A percentile compares a stretch with the other conserved stretches of the same genome.
These are phyloP conservation scores for Drosophila quinaria DNA, from an alignment of 2,888 invertebrate species.

Conservation along the genomic window DNA sequence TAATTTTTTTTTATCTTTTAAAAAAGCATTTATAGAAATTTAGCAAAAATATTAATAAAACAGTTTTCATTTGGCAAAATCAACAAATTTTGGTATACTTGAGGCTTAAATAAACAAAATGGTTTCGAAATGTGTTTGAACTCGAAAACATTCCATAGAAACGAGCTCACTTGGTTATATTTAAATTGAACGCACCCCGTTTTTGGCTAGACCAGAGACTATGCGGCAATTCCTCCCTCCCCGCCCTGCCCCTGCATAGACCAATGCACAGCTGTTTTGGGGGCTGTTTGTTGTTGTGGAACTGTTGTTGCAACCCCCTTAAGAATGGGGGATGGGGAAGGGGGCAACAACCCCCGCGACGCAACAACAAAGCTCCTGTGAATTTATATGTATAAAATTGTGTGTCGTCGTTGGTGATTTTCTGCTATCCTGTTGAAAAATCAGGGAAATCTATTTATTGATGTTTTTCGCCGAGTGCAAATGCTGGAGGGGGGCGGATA, in stretches of 20 bases:
- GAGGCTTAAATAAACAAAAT: background rate
- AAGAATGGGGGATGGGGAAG: background rate
- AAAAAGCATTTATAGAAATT: background rate
- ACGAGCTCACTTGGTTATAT: background rate
- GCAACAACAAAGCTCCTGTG: conserved; percentile 19
- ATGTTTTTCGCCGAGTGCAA: conserved; percentile 75
- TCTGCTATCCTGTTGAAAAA: conserved; percentile 84
- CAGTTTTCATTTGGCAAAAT: background rate
- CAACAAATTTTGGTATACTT: background rate
- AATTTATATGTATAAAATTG: background rate
- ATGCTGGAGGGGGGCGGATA: conserved; percentile 1
- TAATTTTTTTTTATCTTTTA: background rate
- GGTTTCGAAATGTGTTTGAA: background rate
- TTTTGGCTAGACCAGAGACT: conserved; percentile 20
- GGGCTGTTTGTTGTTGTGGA: conserved; percentile 1
- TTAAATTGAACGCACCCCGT: conserved; percentile 10
- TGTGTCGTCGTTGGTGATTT: conserved; percentile 48
- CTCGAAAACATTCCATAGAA: conserved; percentile 14
- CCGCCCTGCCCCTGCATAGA: background rate
- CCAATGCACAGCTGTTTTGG: conserved; percentile 34
- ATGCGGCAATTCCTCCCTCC: conserved; percentile 4
- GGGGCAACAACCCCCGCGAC: background rate
- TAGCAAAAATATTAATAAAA: background rate
- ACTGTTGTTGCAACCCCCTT: background rate
- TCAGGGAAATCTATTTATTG: conserved; percentile 85